Percentiles rank a stretch among this genome's conserved stretches.
These are phyloP conservation scores for Cyclura pinguis DNA, from an alignment of 2,797 vertebrate genomes.

Conservation along the genomic window DNA sequence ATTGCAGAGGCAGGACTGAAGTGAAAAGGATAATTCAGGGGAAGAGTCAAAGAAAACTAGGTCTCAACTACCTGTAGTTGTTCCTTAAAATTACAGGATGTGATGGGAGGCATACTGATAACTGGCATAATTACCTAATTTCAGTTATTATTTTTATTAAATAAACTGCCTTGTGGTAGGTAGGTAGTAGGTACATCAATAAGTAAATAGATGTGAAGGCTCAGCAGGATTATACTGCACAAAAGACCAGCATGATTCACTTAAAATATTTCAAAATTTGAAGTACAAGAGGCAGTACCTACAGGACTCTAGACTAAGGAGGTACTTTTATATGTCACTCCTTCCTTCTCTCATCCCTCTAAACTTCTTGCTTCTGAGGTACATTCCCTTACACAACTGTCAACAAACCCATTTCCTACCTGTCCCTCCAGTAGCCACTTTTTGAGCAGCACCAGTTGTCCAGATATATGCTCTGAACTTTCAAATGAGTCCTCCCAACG, in stretches of 20 bases:
- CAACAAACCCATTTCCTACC: conserved; percentile 76
- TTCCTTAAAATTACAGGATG: background rate
- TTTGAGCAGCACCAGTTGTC: conserved; percentile 93
- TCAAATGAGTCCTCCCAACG: conserved; percentile 93
- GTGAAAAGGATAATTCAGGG: too few species aligned
- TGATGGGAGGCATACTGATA: background rate
- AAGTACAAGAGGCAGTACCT: background rate
- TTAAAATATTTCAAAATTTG: background rate
- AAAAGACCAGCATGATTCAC: background rate
- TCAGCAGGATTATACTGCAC: background rate
- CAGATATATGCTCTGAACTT: conserved; percentile 81
- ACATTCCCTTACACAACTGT: background rate
- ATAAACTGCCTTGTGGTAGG: background rate
- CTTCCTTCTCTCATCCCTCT: background rate
- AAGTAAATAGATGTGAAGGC: background rate
- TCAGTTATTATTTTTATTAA: background rate
- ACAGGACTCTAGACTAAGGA: background rate
- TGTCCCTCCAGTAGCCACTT: conserved; percentile 98
- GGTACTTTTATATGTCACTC: background rate
- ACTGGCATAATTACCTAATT: background rate
- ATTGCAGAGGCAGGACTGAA: too few species aligned
- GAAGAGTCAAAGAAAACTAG: too few species aligned
- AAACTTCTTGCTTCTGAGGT: background rate
- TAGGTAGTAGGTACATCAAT: background rate
- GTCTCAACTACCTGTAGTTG: too few species aligned